Base-by-base conservation (phyloP, 1,140 invertebrate genomes). In the Cydia pomonella region DNA sequence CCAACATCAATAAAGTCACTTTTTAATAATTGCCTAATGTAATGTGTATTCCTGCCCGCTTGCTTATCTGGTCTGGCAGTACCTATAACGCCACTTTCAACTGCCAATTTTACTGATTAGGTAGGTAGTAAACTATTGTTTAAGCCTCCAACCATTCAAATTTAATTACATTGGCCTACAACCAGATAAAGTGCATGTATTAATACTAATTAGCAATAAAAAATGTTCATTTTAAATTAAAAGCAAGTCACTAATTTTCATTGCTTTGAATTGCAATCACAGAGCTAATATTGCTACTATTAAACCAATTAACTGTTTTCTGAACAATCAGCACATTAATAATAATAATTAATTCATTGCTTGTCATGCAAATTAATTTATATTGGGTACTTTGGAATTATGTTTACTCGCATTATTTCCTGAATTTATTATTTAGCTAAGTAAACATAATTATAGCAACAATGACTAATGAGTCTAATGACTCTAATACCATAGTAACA, bases 141-240 rank as follows among this genome's bases (percentile, higher is more conserved):
- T 38, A 38, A 38, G 33, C 33, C 33, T 44, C 12, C 41, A 0
- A 44, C 12, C 41, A 13, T 44, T 44, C 3, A 44, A 44, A 41
- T 3, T 41, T 0, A 7, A 33, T 33, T 33, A 7, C 0, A 33
- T 41, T 13, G 12, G 0, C 38, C 9, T 2, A 41, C 38, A 41
- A 44, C 33, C 2, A 2, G 33, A 0, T 38, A 13, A 41, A 44
- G 13, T 44, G 41, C 41, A 44, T 2, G 3, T 44, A 16, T 44
- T 44, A 2, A 44, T 12, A 41, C 38, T 41, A 41, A 16, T 72
- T 72, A 64, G 41, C 23, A 83, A 53, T 53, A 53, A 53, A n/a
- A 53, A 18, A 81, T 75, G 79, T 76, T 79, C 47, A 53, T 72
- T 27, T 86, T 81, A 82, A 80, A 80, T 86, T 81, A 80, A 18